Evolutionary conservation across 1,140 invertebrate genomes (phyloP).

Genomic region (Cherax quadricarinatus): DNA sequence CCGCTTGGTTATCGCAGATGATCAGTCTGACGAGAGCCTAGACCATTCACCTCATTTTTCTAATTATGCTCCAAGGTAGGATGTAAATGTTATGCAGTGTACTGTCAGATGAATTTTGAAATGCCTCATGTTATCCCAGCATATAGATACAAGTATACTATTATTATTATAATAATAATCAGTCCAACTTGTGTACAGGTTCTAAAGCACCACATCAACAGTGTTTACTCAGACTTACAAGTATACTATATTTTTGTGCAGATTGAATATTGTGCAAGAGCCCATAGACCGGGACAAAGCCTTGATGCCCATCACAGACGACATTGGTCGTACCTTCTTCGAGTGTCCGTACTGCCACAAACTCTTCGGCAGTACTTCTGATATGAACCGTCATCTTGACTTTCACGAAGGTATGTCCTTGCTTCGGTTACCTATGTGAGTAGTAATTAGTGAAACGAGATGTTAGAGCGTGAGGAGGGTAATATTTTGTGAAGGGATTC

Average conservation of each 20-base stretch:
- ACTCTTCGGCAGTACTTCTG: slow-evolving; percentile 78
- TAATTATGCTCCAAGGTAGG: slow-evolving; percentile 64
- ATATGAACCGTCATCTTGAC: slow-evolving; percentile 79
- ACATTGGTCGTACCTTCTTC: slow-evolving; percentile 77
- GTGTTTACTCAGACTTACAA: no score
- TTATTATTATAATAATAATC: no score
- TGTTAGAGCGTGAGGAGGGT: no score
- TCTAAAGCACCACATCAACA: no score
- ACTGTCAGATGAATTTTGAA: no score
- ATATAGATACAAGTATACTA: no score
- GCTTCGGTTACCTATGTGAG: neutral
- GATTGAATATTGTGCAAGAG: slow-evolving; percentile 76
- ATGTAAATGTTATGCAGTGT: neutral
- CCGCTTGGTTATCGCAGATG: slow-evolving; percentile 52
- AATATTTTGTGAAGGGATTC: no score
- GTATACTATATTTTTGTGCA: slow-evolving; percentile 61
- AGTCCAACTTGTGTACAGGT: no score
- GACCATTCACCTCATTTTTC: slow-evolving; percentile 70
- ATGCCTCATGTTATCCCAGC: neutral
- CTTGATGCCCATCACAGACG: slow-evolving; percentile 76
- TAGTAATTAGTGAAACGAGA: neutral
- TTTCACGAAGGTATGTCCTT: slow-evolving; percentile 78
- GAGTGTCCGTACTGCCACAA: slow-evolving; percentile 78
- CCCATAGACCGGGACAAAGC: slow-evolving; percentile 76
- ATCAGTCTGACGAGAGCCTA: slow-evolving; percentile 48